Conservation (phyloP, 1,140 invertebrate species). For the Hormaphis cornu region DNA sequence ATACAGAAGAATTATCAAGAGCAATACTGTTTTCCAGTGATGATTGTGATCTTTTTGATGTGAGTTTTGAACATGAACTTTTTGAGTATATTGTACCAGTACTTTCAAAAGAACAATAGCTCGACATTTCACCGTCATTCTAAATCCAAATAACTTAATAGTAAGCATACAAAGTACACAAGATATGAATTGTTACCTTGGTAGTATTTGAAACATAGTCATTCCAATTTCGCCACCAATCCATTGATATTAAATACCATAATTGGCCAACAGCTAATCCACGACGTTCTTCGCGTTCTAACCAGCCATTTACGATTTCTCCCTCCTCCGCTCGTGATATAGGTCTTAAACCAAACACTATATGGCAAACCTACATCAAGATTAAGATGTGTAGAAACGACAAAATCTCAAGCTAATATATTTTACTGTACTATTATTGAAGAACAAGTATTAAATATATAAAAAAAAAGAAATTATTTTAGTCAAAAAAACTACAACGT, state of each 20-base stretch:
- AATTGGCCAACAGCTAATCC: slow-evolving; percentile 68
- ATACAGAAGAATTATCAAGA: slow-evolving; percentile 34
- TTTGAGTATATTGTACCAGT: slow-evolving; percentile 7
- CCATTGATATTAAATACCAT: slow-evolving; percentile 73
- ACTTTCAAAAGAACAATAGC: slow-evolving; percentile 29
- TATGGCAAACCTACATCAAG: slow-evolving; percentile 62
- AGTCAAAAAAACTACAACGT: too few species aligned
- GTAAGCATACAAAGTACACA: not conserved
- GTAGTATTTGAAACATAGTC: slow-evolving; percentile 51
- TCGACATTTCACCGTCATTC: slow-evolving; percentile 19
- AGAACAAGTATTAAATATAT: too few species aligned
- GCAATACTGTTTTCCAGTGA: slow-evolving; percentile 34
- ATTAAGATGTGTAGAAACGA: too few species aligned
- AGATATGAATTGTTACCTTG: slow-evolving; percentile 8
- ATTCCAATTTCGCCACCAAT: slow-evolving; percentile 75
- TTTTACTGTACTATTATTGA: too few species aligned
- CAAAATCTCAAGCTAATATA: not conserved
- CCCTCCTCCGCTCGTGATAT: slow-evolving; percentile 66
- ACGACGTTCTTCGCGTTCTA: slow-evolving; percentile 59
- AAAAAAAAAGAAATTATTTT: too few species aligned
- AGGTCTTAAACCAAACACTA: slow-evolving; percentile 76
- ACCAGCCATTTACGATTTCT: slow-evolving; percentile 69
- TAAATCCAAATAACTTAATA: not conserved
- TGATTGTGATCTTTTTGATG: slow-evolving; percentile 22
- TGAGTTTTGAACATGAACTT: slow-evolving; percentile 18